Evolutionary conservation across 2,797 vertebrate species (phyloP), one percentile per base, ranked within the genome.

Genomic region (Molossus molossus): DNA sequence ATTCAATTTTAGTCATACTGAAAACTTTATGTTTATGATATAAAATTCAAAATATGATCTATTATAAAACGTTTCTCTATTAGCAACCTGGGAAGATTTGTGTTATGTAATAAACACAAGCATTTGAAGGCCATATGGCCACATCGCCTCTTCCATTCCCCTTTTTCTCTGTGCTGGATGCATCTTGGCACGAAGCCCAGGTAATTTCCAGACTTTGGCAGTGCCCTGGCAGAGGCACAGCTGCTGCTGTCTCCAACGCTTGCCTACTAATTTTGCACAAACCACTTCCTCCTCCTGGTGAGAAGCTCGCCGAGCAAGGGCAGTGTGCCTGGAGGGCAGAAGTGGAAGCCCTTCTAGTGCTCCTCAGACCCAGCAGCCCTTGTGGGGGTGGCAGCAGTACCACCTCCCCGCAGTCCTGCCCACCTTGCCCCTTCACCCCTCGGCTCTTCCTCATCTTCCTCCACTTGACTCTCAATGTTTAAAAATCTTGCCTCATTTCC

Each of bases 131-230:
- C 82, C 85, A 7, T 80, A 76, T 82, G 81, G 77, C 50, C 58
- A n/a, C 21, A 12, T n/a, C 17, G 1, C 70, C 53, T 73, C 82
- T 92, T 79, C 72, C 25, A 18, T 72, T 80, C 55, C 14, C 87
- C 48, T 67, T 93, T 85, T 60, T 91, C 76, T 93, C 79, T 81
- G 18, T 40, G 65, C 89, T 17, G 2, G 69, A 45, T 91, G 76
- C 73, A 92, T 95, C 67, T 91, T 95, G 97, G 94, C 95, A 77
- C 6, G 70, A 83, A 92, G 48, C 95, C 96, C 92, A 88, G 37
- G 83, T 95, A 94, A 94, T 96, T 93, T 96, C 95, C 96, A 96
- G 95, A 97, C 95, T 91, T 87, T 95, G 96, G 86, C 90, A 89
- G 33, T 73, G 67, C 45, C 53, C 75, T 67, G 69, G 76, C 90